phyloP scores from a whole-genome alignment of 2,888 invertebrate genomes.

The Augochlorella aurata region DNA sequence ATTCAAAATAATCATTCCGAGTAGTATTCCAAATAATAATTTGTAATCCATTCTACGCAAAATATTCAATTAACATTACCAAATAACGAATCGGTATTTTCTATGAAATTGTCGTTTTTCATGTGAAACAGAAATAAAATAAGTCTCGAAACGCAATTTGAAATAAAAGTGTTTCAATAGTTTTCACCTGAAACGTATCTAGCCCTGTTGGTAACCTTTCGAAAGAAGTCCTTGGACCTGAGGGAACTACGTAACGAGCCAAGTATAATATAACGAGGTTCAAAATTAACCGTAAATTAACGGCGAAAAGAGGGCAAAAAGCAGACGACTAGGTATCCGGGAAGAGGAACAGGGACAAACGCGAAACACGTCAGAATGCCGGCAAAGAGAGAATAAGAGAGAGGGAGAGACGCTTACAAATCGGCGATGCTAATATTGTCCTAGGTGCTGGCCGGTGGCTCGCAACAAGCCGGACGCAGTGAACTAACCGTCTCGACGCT shows the following conservation, averaged over 20 bases:
- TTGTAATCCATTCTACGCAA: no score
- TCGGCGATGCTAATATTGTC: constrained; percentile 80
- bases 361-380: constrained; percentile 30
- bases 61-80: no score
- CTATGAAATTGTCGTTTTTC: no score
- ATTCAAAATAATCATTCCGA: no score
- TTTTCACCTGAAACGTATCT: no score
- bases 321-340: background rate
- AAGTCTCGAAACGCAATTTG: no score
- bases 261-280: constrained; percentile 11
- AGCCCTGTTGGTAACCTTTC: background rate
- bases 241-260: background rate
- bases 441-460: constrained; percentile 73
- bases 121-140: no score
- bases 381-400: constrained; percentile 37
- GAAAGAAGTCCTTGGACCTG: constrained; percentile 24
- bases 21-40: no score
- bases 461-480: constrained; percentile 71
- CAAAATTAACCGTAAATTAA: constrained; percentile 15
- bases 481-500: constrained; percentile 72
- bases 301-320: constrained; percentile 26
- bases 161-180: no score
- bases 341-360: constrained; percentile 29
- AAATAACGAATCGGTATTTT: no score
- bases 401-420: constrained; percentile 57